Conservation (phyloP, 2,888 invertebrate species). For the Scaptomyza polygonia region DNA sequence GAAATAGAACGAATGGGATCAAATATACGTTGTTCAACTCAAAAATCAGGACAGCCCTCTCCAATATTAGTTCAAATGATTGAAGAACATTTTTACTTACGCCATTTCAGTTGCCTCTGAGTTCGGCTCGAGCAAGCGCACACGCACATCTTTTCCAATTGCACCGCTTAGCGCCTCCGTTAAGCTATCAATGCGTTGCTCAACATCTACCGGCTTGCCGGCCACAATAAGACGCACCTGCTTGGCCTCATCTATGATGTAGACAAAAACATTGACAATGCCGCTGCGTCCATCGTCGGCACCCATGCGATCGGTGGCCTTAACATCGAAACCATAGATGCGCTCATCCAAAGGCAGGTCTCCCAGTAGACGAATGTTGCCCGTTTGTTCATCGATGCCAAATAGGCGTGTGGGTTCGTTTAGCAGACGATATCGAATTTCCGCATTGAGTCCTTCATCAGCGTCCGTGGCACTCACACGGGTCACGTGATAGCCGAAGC, state of each 20-base stretch:
- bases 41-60: no score
- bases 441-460: constrained; percentile 90
- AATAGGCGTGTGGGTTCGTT: constrained; percentile 91
- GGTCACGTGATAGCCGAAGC: constrained; percentile 92
- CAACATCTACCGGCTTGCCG: constrained; percentile 90
- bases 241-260: constrained; percentile 92
- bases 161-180: constrained; percentile 89
- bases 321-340: constrained; percentile 94
- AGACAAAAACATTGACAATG: constrained; percentile 94
- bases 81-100: constrained; percentile 65
- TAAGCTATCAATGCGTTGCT: constrained; percentile 89
- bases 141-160: constrained; percentile 91
- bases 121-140: constrained; percentile 91
- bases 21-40: no score
- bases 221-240: constrained; percentile 92
- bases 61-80: background rate
- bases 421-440: constrained; percentile 92
- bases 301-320: constrained; percentile 92
- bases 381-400: constrained; percentile 90
- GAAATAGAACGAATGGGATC: no score
- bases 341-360: constrained; percentile 89
- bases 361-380: constrained; percentile 90
- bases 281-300: constrained; percentile 93
- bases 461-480: constrained; percentile 91
- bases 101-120: constrained; percentile 85